Evolutionary conservation across 2,113 vertebrate species (phyloP).

Genomic region (Dicaeum eximium): DNA sequence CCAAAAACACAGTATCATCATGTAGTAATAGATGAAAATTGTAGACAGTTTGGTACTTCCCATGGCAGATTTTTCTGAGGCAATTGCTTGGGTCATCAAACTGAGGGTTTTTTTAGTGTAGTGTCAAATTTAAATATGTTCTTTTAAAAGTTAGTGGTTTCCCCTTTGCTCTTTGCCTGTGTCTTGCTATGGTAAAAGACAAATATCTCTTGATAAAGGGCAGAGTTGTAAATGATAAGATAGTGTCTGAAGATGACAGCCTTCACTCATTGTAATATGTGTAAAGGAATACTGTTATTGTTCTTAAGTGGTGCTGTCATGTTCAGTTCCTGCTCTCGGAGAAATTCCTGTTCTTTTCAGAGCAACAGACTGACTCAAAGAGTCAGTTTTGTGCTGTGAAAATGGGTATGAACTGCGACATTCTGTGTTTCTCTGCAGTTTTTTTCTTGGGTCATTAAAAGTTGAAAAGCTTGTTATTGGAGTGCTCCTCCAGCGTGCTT

Average conservation of each 20-base stretch:
- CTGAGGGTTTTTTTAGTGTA: background rate
- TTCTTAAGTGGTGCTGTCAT: constrained; percentile 7
- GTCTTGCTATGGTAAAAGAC: background rate
- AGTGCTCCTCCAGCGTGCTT: background rate
- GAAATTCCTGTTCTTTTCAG: background rate
- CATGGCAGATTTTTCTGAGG: background rate
- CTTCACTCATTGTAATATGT: background rate
- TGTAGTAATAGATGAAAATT: background rate
- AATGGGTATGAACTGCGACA: background rate
- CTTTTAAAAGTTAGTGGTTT: background rate
- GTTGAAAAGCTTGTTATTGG: background rate
- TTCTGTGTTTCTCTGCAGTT: background rate
- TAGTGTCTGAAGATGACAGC: background rate
- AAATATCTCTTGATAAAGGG: background rate
- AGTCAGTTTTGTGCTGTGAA: background rate
- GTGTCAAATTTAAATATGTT: background rate
- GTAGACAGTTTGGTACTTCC: background rate
- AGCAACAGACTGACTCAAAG: background rate
- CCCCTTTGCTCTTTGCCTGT: background rate
- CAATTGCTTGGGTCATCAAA: background rate
- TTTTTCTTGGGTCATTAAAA: background rate
- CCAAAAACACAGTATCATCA: background rate
- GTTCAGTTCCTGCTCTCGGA: background rate
- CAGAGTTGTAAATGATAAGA: background rate
- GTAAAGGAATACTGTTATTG: background rate